phyloP scores from a whole-genome alignment of 2,888 invertebrate species.

The Oegoconia quadripuncta region DNA sequence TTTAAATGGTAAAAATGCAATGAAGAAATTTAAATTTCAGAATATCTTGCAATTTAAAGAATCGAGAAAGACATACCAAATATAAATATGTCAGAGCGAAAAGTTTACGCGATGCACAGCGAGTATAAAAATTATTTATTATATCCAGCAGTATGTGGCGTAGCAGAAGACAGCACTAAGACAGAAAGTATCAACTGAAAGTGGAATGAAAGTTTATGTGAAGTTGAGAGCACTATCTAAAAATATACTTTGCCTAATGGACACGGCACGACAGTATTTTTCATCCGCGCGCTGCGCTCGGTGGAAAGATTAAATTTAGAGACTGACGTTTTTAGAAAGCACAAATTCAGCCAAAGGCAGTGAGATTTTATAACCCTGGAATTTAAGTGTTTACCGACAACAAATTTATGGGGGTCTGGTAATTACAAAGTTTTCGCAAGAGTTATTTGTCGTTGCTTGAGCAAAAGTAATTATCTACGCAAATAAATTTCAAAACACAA shows the following conservation, averaged over 20 bases:
- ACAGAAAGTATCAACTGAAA: conserved; percentile 31
- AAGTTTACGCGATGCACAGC: not conserved
- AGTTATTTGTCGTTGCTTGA: conserved; percentile 10
- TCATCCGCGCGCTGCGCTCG: conserved; percentile 50
- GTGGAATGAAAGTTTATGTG: conserved; percentile 40
- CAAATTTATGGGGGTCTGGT: conserved; percentile 14
- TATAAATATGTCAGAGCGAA: not conserved
- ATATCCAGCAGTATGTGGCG: not conserved
- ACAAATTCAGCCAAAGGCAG: conserved; percentile 35
- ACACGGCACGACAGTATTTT: conserved; percentile 62
- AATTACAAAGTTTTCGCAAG: conserved; percentile 18
- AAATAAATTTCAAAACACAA: conserved; percentile 20
- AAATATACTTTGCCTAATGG: conserved; percentile 68
- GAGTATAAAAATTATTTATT: not conserved
- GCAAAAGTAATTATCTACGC: conserved; percentile 20
- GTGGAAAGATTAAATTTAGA: conserved; percentile 65
- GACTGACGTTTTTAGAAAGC: conserved; percentile 58
- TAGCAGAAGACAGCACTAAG: conserved; percentile 21
- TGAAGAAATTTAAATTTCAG: no score
- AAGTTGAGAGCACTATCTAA: conserved; percentile 48
- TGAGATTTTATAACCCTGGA: conserved; percentile 23
- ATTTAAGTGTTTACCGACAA: conserved; percentile 17
- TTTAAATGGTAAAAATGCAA: no score
- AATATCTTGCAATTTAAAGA: no score
- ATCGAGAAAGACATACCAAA: no score